Base-by-base conservation (phyloP, 2,113 vertebrate genomes). In the Haemorhous mexicanus region DNA sequence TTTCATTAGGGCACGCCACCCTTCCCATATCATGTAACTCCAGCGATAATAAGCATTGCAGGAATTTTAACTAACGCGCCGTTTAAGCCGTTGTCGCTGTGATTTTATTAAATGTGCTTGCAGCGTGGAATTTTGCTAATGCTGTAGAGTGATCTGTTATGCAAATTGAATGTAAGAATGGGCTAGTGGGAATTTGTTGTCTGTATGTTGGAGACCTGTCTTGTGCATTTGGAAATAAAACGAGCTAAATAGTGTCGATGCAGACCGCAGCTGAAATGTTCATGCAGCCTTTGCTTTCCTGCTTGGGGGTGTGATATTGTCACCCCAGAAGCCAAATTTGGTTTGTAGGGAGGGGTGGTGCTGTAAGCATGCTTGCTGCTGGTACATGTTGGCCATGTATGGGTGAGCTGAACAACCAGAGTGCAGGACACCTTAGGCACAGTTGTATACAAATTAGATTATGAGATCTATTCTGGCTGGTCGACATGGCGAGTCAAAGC, bases 21-120 rank as follows among this genome's bases (percentile, higher is more conserved):
- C 53, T 83, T 94, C 22, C 78, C 3, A 0, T 84, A 76, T 89
- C 78, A 0, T 53, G 46, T 82, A 87, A 91, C 91, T 66, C 84
- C 67, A 11, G 62, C 1, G 17, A 37, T 92, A 92, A 94, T 11
- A 80, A 59, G 96, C 94, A 41, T 89, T 30, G 77, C 87, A 91
- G 93, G 91, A 94, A 94, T 96, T 94, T 79, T 91, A 95, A 95
- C 81, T 93, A 89, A 91, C 37, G 58, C 1, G 1, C 84, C 37
- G 17, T 70, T 81, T 78, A 91, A 96, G 84, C 87, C 1, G 3
- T 49, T 6, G 27, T 87, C 21, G 6, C 82, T 68, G 9, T 27
- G 75, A 85, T 94, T 95, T 95, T 94, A 91, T 95, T 90, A 91
- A 95, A 89, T 43, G 62, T 87, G 87, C 84, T 95, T 91, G 87